These are phyloP conservation scores for Yoshiicerus persimilis DNA, from an alignment of 1,140 invertebrate genomes.

Conservation along the genomic window DNA sequence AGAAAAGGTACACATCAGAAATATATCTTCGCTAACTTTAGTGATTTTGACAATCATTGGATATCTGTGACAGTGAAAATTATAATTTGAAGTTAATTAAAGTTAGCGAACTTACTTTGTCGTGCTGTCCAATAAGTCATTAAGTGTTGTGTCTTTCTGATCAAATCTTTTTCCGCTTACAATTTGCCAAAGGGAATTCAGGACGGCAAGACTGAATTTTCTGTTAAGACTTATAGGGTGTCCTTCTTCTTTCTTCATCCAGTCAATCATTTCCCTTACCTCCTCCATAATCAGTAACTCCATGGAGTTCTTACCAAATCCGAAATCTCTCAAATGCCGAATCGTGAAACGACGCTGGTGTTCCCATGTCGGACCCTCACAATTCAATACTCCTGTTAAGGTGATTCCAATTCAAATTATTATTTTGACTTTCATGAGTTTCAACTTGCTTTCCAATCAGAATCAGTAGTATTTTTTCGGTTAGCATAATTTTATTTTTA, in stretches of 20 bases:
- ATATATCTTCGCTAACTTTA: too few relatives aligned
- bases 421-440: too few relatives aligned
- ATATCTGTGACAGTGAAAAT: not conserved
- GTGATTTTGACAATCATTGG: too few relatives aligned
- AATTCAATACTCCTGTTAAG: not conserved
- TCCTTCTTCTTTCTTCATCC: not conserved
- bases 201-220: slow-evolving; percentile 55
- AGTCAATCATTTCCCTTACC: not conserved
- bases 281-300: slow-evolving; percentile 26
- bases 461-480: too few relatives aligned
- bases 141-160: slow-evolving; percentile 49
- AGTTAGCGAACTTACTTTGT: not conserved
- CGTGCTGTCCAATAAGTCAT: not conserved
- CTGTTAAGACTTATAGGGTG: not conserved
- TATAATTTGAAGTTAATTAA: not conserved
- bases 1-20: too few relatives aligned
- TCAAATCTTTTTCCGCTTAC: slow-evolving; percentile 70
- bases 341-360: slow-evolving; percentile 34
- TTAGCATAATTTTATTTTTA: not conserved
- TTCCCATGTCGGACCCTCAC: slow-evolving; percentile 18
- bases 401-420: too few relatives aligned
- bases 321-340: slow-evolving; percentile 31
- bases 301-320: slow-evolving; percentile 30
- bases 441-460: too few relatives aligned
- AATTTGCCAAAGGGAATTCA: slow-evolving; percentile 84